Base-by-base conservation (phyloP, 1,140 invertebrate genomes). In the Pinna nobilis region DNA sequence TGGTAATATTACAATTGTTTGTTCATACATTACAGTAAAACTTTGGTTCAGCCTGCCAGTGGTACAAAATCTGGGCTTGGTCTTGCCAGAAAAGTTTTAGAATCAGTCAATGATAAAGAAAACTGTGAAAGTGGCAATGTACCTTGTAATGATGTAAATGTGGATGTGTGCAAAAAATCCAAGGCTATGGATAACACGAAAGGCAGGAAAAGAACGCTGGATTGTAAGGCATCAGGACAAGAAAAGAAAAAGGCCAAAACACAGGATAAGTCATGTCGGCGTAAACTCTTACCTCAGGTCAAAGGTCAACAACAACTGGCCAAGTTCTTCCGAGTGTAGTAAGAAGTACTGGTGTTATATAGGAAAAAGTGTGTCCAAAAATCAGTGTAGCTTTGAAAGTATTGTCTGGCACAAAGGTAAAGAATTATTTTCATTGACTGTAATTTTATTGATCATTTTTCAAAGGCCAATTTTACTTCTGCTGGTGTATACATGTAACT, bases 261-360 rank as follows among this genome's bases (percentile, higher is more conserved):
- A 32, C 73, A 81, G 60, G 47, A 57, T 7, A 78, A 81, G 51
- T 60, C 74, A 6, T 81, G 79, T 69, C 63, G 79, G 13, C 44
- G 79, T 35, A 81, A 81, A 55, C 65, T 81, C 4, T 44, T 81
- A 55, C 79, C 79, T 33, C 79, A 78, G 44, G 69, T 81, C 71
- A 81, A 81, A 72, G 79, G 79, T 53, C 79, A 81, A 66, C 76
- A 81, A 50, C 74, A 78, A 28, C 30, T 81, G 20, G 65, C 68
- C n/a, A 74, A 41, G 9, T 81, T 81, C 59, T 81, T 81, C 59
- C 61, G 79, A 32, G 63, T 78, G 30, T 80, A 67, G 49, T n/a
- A n/a, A n/a, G n/a, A n/a, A n/a, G n/a, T n/a, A n/a, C n/a, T n/a
- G n/a, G n/a, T n/a, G n/a, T n/a, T n/a, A n/a, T n/a, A n/a, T n/a